phyloP scores from a whole-genome alignment of 1,140 invertebrate species.

The Rhizoglyphus robini region DNA sequence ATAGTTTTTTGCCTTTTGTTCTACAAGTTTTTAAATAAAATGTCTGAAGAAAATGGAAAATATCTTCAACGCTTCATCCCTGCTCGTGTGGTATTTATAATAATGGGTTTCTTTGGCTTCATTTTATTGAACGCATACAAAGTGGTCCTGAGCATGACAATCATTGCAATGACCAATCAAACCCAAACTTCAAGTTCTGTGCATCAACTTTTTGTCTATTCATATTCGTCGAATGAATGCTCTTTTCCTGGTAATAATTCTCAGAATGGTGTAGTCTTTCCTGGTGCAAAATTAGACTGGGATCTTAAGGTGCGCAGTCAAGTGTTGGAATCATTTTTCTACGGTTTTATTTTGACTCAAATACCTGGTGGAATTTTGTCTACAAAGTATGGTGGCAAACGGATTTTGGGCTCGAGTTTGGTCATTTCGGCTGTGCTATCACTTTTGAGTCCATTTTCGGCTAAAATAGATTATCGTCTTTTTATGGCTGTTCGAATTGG shows the following conservation, averaged over 20 bases:
- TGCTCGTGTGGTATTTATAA: conserved; percentile 19
- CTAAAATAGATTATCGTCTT: background rate
- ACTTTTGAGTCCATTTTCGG: conserved; percentile 18
- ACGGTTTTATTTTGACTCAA: conserved; percentile 67
- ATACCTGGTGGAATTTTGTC: conserved; percentile 62
- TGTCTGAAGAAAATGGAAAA: too few relatives aligned
- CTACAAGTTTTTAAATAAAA: too few relatives aligned
- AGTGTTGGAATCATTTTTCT: conserved; percentile 68
- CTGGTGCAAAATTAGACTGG: conserved; percentile 23
- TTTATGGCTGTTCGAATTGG: conserved; percentile 22
- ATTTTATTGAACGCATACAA: conserved; percentile 23
- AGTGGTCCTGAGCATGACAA: conserved; percentile 23
- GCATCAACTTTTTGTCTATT: too few relatives aligned
- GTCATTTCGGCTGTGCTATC: conserved; percentile 19
- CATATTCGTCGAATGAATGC: background rate
- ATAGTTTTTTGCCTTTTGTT: too few relatives aligned
- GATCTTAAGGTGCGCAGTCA: conserved; percentile 31
- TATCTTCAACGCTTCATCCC: conserved; percentile 11
- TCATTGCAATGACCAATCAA: conserved; percentile 25
- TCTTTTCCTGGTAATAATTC: background rate
- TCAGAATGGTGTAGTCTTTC: background rate
- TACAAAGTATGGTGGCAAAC: conserved; percentile 63
- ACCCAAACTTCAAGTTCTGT: too few relatives aligned
- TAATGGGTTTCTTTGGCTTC: conserved; percentile 24
- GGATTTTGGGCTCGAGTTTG: conserved; percentile 52